Evolutionary conservation across 2,888 invertebrate species (phyloP).

Genomic region (Andrena haemorrhoa): DNA sequence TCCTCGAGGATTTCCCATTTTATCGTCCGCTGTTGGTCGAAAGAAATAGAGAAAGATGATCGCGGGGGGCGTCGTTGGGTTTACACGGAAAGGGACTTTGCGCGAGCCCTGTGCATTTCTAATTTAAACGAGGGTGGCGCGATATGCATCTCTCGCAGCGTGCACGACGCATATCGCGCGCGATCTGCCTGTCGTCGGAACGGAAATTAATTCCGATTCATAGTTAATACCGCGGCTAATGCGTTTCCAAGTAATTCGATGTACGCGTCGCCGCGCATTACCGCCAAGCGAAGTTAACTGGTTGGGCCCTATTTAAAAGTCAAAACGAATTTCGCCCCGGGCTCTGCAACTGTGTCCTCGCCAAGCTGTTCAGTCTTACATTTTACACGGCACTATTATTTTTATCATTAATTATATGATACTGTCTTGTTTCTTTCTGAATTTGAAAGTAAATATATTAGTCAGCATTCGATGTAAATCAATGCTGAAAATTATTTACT

Average conservation of each 20-base stretch:
- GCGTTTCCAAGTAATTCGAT: constrained; percentile 58
- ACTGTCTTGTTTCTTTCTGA: too few species aligned
- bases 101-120: background rate
- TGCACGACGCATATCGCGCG: background rate
- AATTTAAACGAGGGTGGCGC: constrained; percentile 6
- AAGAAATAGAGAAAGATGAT: background rate
- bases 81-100: background rate
- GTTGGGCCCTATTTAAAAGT: constrained; percentile 31
- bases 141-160: background rate
- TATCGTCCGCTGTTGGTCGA: background rate
- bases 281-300: constrained; percentile 20
- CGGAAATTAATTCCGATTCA: constrained; percentile 58
- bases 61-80: background rate
- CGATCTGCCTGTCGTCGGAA: constrained; percentile 25
- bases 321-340: constrained; percentile 33
- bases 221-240: constrained; percentile 56
- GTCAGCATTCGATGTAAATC: too few species aligned
- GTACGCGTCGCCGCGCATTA: constrained; percentile 38
- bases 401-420: too few species aligned
- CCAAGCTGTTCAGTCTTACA: background rate
- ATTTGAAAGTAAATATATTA: too few species aligned
- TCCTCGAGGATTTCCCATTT: background rate
- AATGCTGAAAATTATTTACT: too few species aligned
- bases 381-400: background rate
- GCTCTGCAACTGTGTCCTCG: background rate